phyloP scores from a whole-genome alignment of 2,888 invertebrate species.

The Argyra leucocephala region DNA sequence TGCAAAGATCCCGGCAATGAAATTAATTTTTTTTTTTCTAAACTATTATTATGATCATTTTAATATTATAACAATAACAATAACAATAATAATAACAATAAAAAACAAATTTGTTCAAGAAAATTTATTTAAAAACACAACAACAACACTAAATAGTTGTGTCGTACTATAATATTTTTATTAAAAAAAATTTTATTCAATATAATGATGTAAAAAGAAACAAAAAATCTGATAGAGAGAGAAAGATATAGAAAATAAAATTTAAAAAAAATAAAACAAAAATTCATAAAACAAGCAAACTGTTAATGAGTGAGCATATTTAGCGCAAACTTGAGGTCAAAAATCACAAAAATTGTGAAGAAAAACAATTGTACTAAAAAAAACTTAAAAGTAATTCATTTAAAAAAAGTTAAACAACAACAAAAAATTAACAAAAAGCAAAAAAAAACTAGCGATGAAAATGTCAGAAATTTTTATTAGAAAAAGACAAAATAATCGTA shows the following conservation, averaged over 20 bases:
- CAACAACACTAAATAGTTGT: not conserved
- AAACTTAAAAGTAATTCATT: not conserved
- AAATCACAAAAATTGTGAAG: not conserved
- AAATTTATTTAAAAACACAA: too few relatives aligned
- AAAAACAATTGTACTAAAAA: too few relatives aligned
- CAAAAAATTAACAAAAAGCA: too few relatives aligned
- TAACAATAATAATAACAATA: too few relatives aligned
- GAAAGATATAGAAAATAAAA: not conserved
- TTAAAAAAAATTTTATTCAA: not conserved
- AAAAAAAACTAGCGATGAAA: not conserved
- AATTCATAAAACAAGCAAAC: conserved; percentile 1
- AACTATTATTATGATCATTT: too few relatives aligned
- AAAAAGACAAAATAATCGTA: not conserved
- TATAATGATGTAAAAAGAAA: not conserved
- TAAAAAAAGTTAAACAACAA: too few relatives aligned
- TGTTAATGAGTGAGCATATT: conserved; percentile 4
- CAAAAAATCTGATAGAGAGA: not conserved
- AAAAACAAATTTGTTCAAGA: too few relatives aligned
- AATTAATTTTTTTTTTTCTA: not conserved
- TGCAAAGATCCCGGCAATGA: conserved; percentile 6
- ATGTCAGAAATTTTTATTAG: not conserved
- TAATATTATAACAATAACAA: too few relatives aligned
- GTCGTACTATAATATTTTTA: not conserved
- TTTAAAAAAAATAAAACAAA: not conserved
- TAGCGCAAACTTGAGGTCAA: not conserved